Base-by-base conservation (phyloP, 2,113 vertebrate species). In the Pavo muticus region DNA sequence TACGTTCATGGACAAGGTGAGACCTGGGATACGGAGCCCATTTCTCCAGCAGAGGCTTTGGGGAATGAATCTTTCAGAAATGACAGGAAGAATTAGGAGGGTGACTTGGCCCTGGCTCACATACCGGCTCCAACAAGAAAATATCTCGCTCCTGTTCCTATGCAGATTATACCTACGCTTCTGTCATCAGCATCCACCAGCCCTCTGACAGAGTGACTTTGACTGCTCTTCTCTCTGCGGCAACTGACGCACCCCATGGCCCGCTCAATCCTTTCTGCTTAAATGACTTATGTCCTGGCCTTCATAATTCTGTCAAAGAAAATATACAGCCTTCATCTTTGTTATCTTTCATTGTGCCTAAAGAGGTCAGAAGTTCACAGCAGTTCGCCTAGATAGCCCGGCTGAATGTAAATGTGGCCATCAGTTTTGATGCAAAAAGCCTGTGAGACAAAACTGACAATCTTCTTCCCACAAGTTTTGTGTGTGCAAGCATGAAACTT, bases 331-430 rank as follows among this genome's bases (percentile, higher is more conserved):
- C 90, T 95, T 96, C 91, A 95, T 96, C 94, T 97, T 94, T 94
- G 91, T 95, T 97, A 91, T 95, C 95, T 96, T 95, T 96, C 95
- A 94, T 95, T 91, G 91, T 96, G 93, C 94, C 95, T 95, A 97
- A 97, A 95, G 85, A 95, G 96, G 96, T 95, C 95, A 95, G 91
- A 93, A 97, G 95, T 96, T 96, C 93, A 95, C 88, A 90, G 88
- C 95, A 90, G 90, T 84, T 95, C 1, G 24, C 79, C 48, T 52
- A 92, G 94, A 94, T 91, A 91, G 94, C 87, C 90, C 81, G 79
- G 57, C 88, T 91, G 90, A 94, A 94, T 94, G 94, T 95, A 96
- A 96, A 97, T 95, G 65, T 6, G 76, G 69, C 90, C 95, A 94
- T 94, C 91, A 88, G 90, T 85, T 95, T 72, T 90, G 88, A 90